Evolutionary conservation across 2,888 invertebrate species (phyloP), one percentile per base, ranked within the genome.

Genomic region (Lithophane leautieri): DNA sequence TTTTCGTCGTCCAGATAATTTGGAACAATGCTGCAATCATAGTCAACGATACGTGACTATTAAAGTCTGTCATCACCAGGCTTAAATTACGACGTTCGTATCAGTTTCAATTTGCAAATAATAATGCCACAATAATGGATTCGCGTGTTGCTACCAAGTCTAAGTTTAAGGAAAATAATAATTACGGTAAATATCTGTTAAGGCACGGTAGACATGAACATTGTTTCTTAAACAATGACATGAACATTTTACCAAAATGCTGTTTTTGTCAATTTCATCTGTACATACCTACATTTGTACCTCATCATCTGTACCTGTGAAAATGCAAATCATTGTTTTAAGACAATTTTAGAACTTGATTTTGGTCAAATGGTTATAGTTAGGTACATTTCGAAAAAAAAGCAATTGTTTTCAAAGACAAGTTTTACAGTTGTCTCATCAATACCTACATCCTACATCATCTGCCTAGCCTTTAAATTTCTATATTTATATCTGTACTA

Each of bases 111-210:
- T 72, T 69, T 56, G 22, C 65, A 73, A 72, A 72, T 56, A 44
- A 9, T 58, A 78, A 78, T 78, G 28, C 16, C n/a, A 52, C 42
- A 69, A 50, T 72, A 60, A 83, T 73, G 42, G 22, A 54, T 68
- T 73, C 25, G 34, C 80, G n/a, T 56, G 69, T 61, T 81, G 62
- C 16, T 66, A 69, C 4, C 8, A 50, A 47, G 25, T n/a, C 7
- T 8, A 14, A 28, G 16, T 62, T 58, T 19, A 4, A 70, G 25
- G 42, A 40, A 40, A 12, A 42, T 58, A 63, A 50, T 60, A 44
- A 65, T 22, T 42, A 56, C 4, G 34, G n/a, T 67, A 79, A 83
- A 74, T 16, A 74, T 52, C 66, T 34, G 34, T 16, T 56, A 56
- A 54, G n/a, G n/a, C n/a, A n/a, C n/a, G n/a, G n/a, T n/a, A 56